A percentile compares a stretch with the other conserved stretches of the same genome.
phyloP scores from a whole-genome alignment of 2,113 vertebrate genomes.

The Gracilinanus agilis region DNA sequence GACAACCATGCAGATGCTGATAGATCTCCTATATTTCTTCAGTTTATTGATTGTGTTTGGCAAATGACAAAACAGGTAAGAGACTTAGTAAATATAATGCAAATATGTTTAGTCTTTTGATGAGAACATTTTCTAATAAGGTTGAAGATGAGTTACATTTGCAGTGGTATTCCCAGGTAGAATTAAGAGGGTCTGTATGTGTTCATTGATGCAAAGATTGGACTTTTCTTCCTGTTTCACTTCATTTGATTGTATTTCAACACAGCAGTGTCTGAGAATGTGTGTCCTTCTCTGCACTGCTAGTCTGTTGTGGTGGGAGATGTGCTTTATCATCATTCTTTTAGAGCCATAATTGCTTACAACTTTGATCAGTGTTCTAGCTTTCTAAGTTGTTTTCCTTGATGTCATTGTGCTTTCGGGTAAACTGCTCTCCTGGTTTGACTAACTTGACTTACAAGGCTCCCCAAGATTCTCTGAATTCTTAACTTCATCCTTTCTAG shows the following conservation, averaged over 20 bases:
- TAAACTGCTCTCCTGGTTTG: background rate
- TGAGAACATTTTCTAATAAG: slow-evolving; percentile 6
- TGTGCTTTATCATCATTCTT: background rate
- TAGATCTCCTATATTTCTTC: slow-evolving; percentile 96
- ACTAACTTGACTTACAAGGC: background rate
- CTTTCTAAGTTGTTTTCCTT: background rate
- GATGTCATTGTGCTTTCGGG: background rate
- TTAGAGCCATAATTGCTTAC: background rate
- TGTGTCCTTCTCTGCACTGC: background rate
- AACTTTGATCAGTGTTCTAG: background rate
- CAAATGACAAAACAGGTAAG: slow-evolving; percentile 97
- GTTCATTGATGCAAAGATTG: slow-evolving; percentile 9
- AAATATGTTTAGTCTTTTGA: slow-evolving; percentile 1
- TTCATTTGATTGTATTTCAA: slow-evolving; percentile 11
- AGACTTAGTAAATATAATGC: slow-evolving; percentile 23
- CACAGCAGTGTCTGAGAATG: background rate
- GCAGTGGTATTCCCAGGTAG: slow-evolving; percentile 3
- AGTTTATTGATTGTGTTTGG: slow-evolving; percentile 99
- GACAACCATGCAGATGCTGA: slow-evolving; percentile 95
- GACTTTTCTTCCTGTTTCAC: background rate
- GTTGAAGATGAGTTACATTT: slow-evolving; percentile 19
- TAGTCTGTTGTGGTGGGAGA: background rate
- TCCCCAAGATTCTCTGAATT: background rate
- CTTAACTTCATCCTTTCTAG: background rate
- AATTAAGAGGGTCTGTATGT: slow-evolving; percentile 6